Percentiles rank a stretch among this genome's conserved stretches.
phyloP scores from a whole-genome alignment of 1,140 invertebrate genomes.

The Heliconius hermathena region DNA sequence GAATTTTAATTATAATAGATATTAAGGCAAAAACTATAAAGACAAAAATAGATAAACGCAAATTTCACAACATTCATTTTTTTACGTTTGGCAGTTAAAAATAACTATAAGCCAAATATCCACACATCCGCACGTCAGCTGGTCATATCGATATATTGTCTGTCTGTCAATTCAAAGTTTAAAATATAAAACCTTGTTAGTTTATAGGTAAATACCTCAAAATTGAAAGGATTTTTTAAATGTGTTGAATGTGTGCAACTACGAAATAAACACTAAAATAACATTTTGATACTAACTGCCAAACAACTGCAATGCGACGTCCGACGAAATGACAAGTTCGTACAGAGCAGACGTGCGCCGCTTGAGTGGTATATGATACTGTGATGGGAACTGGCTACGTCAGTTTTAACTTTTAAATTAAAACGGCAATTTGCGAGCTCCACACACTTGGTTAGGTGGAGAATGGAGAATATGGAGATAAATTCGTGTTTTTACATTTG shows the following conservation, averaged over 20 bases:
- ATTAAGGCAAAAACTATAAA: no score
- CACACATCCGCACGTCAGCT: not conserved
- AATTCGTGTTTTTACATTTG: not conserved
- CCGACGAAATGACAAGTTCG: not conserved
- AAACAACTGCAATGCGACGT: slow-evolving; percentile 12
- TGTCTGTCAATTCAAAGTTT: not conserved
- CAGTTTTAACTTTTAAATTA: slow-evolving; percentile 9
- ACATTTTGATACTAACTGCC: no score
- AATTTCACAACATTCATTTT: not conserved
- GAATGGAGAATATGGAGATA: not conserved
- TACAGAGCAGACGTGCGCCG: slow-evolving; percentile 6
- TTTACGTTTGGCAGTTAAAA: not conserved
- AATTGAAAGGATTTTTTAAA: no score
- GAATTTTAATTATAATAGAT: no score
- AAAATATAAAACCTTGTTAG: not conserved
- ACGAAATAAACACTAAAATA: no score
- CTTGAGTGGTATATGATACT: slow-evolving; percentile 11
- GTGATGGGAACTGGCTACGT: not conserved
- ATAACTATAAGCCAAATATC: not conserved
- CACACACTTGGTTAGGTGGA: not conserved
- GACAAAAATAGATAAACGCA: no score
- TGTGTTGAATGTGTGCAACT: no score
- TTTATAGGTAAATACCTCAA: no score
- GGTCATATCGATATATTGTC: slow-evolving; percentile 3
- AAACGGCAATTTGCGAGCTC: not conserved